Conservation (phyloP, 2,113 vertebrate genomes). For the Laticauda colubrina region DNA sequence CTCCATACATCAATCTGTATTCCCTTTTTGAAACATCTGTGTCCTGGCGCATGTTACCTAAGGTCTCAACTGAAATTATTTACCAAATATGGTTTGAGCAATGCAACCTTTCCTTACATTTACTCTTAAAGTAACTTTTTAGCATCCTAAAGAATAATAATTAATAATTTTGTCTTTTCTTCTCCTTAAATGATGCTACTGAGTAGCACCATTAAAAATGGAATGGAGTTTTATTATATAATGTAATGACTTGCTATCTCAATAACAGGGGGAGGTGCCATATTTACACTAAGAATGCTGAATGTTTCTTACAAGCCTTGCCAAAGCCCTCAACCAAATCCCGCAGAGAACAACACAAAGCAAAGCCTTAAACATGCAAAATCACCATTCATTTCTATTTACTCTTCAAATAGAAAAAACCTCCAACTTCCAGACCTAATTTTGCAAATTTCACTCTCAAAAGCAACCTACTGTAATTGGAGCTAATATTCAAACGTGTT, state of each 20-base stretch:
- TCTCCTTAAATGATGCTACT: neutral
- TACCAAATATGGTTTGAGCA: neutral
- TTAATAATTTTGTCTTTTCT: neutral
- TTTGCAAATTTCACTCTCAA: neutral
- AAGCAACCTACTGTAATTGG: neutral
- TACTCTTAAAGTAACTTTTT: neutral
- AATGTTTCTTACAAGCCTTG: neutral
- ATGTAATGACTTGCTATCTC: neutral
- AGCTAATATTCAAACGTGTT: neutral
- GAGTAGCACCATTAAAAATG: neutral
- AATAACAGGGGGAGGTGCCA: neutral
- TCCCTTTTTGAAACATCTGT: neutral
- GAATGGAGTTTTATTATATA: neutral
- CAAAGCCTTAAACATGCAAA: neutral
- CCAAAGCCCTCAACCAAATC: neutral
- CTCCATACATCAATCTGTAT: neutral
- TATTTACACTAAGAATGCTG: neutral
- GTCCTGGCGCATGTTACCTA: neutral
- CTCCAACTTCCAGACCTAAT: neutral
- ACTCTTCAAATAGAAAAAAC: neutral
- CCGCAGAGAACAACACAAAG: neutral
- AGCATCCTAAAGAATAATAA: neutral
- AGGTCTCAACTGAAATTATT: neutral
- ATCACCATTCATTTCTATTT: neutral
- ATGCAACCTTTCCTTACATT: neutral